phyloP scores from a whole-genome alignment of 2,888 invertebrate genomes.

The Synanthedon vespiformis region DNA sequence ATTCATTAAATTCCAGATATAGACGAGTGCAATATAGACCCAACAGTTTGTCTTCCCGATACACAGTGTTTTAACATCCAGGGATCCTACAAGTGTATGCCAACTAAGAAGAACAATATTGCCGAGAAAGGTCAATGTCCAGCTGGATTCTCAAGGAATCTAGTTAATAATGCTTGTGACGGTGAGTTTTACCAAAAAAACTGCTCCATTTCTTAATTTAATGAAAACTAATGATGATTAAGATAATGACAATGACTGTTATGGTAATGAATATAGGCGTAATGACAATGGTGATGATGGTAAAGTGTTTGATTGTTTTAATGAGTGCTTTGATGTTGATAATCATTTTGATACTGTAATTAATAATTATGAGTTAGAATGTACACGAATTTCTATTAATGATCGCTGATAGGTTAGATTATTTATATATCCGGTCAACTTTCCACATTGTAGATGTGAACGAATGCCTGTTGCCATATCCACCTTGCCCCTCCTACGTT shows the following conservation, averaged over 20 bases:
- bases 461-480: constrained; percentile 75
- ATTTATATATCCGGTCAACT: neutral
- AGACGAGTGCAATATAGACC: constrained; percentile 77
- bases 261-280: too few species aligned
- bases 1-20: constrained; percentile 70
- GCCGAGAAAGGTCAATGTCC: constrained; percentile 57
- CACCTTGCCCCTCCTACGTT: constrained; percentile 45
- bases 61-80: constrained; percentile 75
- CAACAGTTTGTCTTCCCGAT: constrained; percentile 68
- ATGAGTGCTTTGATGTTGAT: too few species aligned
- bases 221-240: too few species aligned
- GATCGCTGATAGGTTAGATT: too few species aligned
- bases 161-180: constrained; percentile 62
- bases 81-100: constrained; percentile 75
- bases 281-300: too few species aligned
- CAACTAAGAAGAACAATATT: constrained; percentile 21
- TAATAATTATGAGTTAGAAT: too few species aligned
- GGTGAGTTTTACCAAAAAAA: constrained; percentile 25
- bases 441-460: constrained; percentile 76
- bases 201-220: too few species aligned
- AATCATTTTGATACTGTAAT: too few species aligned
- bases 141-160: constrained; percentile 63
- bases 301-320: too few species aligned
- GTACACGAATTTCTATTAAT: too few species aligned
- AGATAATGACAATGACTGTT: too few species aligned